Percentiles rank a stretch among this genome's conserved stretches.
These are phyloP conservation scores for Drosophila prosaltans DNA, from an alignment of 1,140 invertebrate species.

Conservation along the genomic window DNA sequence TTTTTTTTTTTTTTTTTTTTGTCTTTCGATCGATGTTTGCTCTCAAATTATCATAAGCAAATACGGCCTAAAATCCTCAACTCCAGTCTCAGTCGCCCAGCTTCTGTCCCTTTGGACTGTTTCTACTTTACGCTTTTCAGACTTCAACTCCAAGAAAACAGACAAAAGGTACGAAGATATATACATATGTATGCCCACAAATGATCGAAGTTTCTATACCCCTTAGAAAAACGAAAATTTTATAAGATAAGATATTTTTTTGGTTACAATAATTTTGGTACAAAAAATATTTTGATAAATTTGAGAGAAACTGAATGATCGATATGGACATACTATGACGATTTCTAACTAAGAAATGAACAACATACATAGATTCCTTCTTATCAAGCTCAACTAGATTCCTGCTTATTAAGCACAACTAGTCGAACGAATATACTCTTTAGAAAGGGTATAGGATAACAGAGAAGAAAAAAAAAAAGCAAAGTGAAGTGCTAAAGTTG, in stretches of 20 bases:
- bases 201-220: neutral
- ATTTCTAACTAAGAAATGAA: no score
- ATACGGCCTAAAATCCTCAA: slow-evolving; percentile 44
- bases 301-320: no score
- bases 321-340: no score
- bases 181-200: no score
- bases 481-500: slow-evolving; percentile 77
- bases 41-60: slow-evolving; percentile 83
- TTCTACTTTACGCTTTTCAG: slow-evolving; percentile 66
- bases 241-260: no score
- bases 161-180: neutral
- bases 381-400: no score
- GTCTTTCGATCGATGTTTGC: slow-evolving; percentile 76
- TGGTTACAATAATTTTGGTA: no score
- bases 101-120: slow-evolving; percentile 38
- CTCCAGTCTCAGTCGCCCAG: slow-evolving; percentile 17
- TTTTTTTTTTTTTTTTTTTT: slow-evolving; percentile 54
- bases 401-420: no score
- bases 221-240: neutral
- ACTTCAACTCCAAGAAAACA: slow-evolving; percentile 33
- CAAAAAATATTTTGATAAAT: no score
- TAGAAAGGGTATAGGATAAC: neutral
- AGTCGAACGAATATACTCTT: neutral
- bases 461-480: neutral
- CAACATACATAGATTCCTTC: no score